Conservation (phyloP, 2,113 vertebrate genomes). For the Carettochelys insculpta region DNA sequence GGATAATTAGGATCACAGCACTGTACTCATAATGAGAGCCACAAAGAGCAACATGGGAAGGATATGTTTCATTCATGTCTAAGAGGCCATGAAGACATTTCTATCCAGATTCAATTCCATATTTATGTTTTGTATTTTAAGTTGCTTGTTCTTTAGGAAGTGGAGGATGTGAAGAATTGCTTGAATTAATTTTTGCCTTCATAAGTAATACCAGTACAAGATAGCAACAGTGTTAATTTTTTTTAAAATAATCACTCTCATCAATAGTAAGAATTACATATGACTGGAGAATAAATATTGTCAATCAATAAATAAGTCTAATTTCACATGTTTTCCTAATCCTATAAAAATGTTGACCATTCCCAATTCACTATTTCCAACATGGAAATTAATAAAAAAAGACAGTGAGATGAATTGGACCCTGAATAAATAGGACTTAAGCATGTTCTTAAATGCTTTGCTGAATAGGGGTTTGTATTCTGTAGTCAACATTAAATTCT, state of each 20-base stretch:
- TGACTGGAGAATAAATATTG: background rate
- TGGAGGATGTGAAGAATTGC: background rate
- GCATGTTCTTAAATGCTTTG: background rate
- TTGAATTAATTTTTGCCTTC: background rate
- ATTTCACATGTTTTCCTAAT: background rate
- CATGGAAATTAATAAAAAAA: background rate
- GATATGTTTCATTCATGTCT: background rate
- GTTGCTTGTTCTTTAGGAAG: background rate
- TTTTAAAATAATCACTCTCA: background rate
- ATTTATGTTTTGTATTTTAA: background rate
- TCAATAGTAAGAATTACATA: background rate
- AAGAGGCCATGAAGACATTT: background rate
- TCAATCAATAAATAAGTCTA: background rate
- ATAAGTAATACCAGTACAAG: background rate
- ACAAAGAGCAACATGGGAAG: background rate
- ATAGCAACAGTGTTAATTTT: too few relatives aligned
- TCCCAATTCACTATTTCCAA: background rate
- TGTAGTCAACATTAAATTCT: background rate
- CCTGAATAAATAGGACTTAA: background rate
- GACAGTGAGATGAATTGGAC: too few relatives aligned
- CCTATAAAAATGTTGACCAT: background rate
- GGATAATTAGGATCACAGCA: background rate
- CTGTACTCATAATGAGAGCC: background rate
- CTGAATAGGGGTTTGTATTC: background rate
- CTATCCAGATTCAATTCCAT: background rate